Base-by-base conservation (phyloP, 1,140 invertebrate genomes). In the Piezodorus guildinii region DNA sequence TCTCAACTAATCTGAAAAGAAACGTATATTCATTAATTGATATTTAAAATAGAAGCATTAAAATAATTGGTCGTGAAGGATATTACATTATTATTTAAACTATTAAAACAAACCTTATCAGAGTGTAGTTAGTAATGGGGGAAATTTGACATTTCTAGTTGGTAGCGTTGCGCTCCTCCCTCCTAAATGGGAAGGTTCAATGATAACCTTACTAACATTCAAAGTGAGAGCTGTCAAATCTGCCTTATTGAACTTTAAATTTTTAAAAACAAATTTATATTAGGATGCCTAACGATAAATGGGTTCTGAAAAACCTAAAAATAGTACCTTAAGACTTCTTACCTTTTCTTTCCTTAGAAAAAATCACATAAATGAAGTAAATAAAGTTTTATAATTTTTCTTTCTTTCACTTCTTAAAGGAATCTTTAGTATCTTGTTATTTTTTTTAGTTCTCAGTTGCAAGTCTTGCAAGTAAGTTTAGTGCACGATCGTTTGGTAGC, bases 381-480 rank as follows among this genome's bases (percentile, higher is more conserved):
- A 16, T 19, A 12, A 49, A 49, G 12, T 49, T 19, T 49, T 17
- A 49, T 17, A 49, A n/a, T 17, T 49, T 12, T 49, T 49, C 15
- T 19, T 49, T 49, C 5, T n/a, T 49, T 21, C 8, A 19, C 17
- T 19, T 14, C 8, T 5, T 49, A n/a, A n/a, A 49, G 3, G 14
- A 3, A 49, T 49, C 12, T 19, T 49, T 9, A 49, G n/a, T 19
- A 2, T 12, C n/a, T 19, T 9, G 4, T 49, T 19, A 17, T 12
- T 17, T 34, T 10, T 34, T 23, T 16, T 21, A 46, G 60, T 62
- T 60, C 21, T 60, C 58, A 5, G 27, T 60, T 4, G n/a, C 58
- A 5, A 60, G 58, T 30, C 39, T 60, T 43, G 58, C 58, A 3
- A 30, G 58, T 17, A 60, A 60, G n/a, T 60, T 60, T 39, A 60